Conservation (phyloP, 2,797 vertebrate genomes). For the Cetoscarus ocellatus region DNA sequence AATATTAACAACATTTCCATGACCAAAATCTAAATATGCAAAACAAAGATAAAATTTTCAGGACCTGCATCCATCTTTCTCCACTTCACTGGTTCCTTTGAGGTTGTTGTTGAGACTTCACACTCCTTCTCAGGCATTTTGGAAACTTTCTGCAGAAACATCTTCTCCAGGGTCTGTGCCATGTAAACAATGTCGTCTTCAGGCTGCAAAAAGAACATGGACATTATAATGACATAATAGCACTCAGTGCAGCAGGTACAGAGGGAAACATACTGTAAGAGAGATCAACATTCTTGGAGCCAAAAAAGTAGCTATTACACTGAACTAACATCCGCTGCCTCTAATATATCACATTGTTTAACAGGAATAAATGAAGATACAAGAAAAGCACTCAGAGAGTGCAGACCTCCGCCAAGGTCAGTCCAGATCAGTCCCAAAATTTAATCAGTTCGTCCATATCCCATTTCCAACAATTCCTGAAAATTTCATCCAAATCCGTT, state of each 20-base stretch:
- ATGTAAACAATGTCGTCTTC: constrained; percentile 94
- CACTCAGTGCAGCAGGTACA: background rate
- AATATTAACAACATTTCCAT: too few relatives aligned
- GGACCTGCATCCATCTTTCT: constrained; percentile 72
- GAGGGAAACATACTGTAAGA: background rate
- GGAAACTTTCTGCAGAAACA: constrained; percentile 89
- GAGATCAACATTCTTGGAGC: background rate
- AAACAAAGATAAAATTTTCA: background rate
- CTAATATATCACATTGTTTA: too few relatives aligned
- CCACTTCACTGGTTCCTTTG: constrained; percentile 82
- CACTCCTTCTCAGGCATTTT: constrained; percentile 91
- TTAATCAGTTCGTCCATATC: too few relatives aligned
- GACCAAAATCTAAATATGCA: background rate
- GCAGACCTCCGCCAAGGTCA: too few relatives aligned
- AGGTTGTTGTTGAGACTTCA: constrained; percentile 64
- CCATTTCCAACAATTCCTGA: too few relatives aligned
- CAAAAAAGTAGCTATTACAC: too few relatives aligned
- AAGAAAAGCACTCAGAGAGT: too few relatives aligned
- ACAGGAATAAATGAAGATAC: too few relatives aligned
- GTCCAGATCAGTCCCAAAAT: too few relatives aligned
- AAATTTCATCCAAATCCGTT: too few relatives aligned
- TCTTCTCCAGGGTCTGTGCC: constrained; percentile 93
- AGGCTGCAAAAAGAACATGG: constrained; percentile 79
- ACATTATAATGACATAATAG: background rate
- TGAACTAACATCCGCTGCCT: too few relatives aligned